Evolutionary conservation across 2,797 vertebrate genomes (phyloP), one percentile per base, ranked within the genome.

Genomic region (Micropoecilia bifurca): DNA sequence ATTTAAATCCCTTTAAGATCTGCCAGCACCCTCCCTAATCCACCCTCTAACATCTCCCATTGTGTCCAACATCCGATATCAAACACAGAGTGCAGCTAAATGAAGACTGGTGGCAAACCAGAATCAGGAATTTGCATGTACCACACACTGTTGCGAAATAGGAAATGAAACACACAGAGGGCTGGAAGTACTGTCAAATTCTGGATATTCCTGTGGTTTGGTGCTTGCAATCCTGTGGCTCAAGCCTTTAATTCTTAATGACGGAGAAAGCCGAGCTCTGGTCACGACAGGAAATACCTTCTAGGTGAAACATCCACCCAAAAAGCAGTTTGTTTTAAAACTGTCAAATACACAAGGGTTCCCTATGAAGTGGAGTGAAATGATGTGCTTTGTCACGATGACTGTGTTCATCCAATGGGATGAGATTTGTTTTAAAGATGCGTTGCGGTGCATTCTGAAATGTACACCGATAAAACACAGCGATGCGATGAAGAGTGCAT

Each of bases 261-360:
- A 83, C 71, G 74, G 81, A 85, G 90, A 92, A 90, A 74, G 80
- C 87, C 86, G 79, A 88, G 88, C 74, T 90, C 90, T 89, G 91
- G 92, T 93, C 93, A 93, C 87, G 86, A 91, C 90, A 93, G 93
- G 93, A 94, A 93, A 94, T 94, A 87, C 91, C 89, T 91, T 80
- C 71, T 87, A 93, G 90, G 92, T 91, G 92, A 91, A 92, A 93
- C 90, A 91, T 87, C 85, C 84, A 77, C 82, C 89, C 80, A 72
- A 87, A 53, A 83, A 79, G 36, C 75, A 86, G 84, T 87, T 85
- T 46, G 80, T 77, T 71, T 85, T 80, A 81, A 14, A 88, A 83
- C 83, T 89, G 85, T 87, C 83, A 87, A 73, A 88, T 30, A 55
- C 75, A 84, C 69, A 81, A 41, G 53, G 75, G 71, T 82, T 86